Evolutionary conservation across 2,888 invertebrate species (phyloP).

Genomic region (Cephus pygmeus): DNA sequence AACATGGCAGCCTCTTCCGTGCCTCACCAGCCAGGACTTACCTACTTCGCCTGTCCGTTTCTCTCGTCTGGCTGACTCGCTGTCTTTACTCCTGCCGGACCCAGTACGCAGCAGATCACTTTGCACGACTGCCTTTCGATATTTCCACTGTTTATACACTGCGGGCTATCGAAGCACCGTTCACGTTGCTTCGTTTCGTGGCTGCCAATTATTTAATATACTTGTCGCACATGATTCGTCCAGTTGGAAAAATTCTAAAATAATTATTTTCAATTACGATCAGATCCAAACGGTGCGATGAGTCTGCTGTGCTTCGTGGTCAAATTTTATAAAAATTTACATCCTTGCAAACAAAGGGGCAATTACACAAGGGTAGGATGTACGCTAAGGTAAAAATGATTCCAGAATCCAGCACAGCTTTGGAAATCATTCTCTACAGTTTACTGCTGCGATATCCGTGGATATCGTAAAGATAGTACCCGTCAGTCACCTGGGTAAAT

Average conservation of each 20-base stretch:
- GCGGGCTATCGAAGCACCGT: not conserved
- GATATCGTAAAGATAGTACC: not conserved
- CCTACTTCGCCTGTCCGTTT: not conserved
- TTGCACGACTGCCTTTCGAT: constrained; percentile 11
- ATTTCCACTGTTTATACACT: not conserved
- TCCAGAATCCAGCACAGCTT: not conserved
- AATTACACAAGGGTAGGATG: not conserved
- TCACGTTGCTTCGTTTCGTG: not conserved
- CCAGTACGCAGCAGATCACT: constrained; percentile 34
- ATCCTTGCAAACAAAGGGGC: not conserved
- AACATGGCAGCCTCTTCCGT: constrained; percentile 55
- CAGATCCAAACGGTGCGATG: not conserved
- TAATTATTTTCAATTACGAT: not conserved
- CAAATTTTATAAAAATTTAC: not conserved
- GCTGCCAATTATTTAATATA: not conserved
- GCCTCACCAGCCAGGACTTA: not conserved
- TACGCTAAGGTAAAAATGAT: not conserved
- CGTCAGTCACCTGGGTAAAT: not conserved
- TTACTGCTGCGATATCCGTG: not conserved
- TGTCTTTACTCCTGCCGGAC: constrained; percentile 20
- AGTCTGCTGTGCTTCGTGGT: not conserved
- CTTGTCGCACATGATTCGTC: not conserved
- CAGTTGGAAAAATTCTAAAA: not conserved
- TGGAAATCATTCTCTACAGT: not conserved
- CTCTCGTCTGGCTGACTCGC: constrained; percentile 1